Conservation (phyloP, 2,797 vertebrate genomes). For the Lemur catta region DNA sequence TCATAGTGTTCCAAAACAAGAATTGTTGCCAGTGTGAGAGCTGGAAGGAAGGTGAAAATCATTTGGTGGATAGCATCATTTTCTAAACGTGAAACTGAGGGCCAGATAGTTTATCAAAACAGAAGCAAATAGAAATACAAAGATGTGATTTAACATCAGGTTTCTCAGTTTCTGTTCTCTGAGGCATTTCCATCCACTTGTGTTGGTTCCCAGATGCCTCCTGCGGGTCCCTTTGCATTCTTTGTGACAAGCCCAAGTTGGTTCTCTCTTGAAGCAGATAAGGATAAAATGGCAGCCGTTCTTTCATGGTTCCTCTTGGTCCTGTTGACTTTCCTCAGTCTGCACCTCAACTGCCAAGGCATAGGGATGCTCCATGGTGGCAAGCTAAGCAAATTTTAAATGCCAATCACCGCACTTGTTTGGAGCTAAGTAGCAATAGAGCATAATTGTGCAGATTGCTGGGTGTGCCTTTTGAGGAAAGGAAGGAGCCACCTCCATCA, state of each 20-base stretch:
- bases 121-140: constrained; percentile 24
- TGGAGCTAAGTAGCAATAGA: not conserved
- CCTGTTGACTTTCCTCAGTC: not conserved
- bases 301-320: not conserved
- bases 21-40: not conserved
- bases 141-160: not conserved
- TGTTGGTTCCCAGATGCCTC: not conserved
- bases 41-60: not conserved
- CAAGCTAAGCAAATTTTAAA: not conserved
- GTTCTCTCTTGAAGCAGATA: not conserved
- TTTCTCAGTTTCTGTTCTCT: not conserved
- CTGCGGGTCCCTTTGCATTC: not conserved
- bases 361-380: not conserved
- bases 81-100: constrained; percentile 33
- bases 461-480: not conserved
- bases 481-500: not conserved
- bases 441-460: constrained; percentile 31
- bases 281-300: not conserved
- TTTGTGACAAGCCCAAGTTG: not conserved
- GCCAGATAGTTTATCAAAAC: constrained; percentile 12
- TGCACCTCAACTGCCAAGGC: not conserved
- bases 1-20: not conserved
- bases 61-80: not conserved
- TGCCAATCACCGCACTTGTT: not conserved
- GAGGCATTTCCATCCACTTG: not conserved